phyloP scores from a whole-genome alignment of 2,797 vertebrate genomes.

The Protonibea diacanthus region DNA sequence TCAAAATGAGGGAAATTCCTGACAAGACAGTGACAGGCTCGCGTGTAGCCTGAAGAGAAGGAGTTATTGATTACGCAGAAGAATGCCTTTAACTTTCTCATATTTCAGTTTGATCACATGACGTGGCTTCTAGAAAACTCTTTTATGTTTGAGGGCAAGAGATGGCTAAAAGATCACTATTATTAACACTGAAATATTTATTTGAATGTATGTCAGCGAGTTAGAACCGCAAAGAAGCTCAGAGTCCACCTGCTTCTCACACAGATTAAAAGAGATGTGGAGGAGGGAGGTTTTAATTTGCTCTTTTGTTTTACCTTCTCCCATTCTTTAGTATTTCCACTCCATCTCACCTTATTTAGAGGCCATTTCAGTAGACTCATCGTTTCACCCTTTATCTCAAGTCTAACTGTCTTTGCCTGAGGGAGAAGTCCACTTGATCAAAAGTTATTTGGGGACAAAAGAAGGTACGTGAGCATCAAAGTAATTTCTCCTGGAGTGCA shows the following conservation, averaged over 20 bases:
- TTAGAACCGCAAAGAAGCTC: not conserved
- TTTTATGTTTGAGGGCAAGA: not conserved
- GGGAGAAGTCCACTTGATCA: conserved; percentile 28
- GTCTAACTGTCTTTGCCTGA: conserved; percentile 26
- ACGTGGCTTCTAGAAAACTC: not conserved
- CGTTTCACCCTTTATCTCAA: conserved; percentile 40
- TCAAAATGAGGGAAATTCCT: conserved; percentile 1
- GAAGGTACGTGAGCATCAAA: conserved; percentile 31
- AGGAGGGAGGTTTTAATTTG: not conserved
- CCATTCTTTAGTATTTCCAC: conserved; percentile 8
- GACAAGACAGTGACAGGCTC: not conserved
- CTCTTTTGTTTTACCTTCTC: not conserved
- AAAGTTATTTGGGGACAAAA: conserved; percentile 51
- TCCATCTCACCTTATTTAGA: conserved; percentile 24
- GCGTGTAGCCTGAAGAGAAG: not conserved
- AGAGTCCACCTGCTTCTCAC: conserved; percentile 10
- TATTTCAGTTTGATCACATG: conserved; percentile 1
- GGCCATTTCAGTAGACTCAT: conserved; percentile 6
- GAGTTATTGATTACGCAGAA: conserved; percentile 4
- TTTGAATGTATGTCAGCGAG: conserved; percentile 2
- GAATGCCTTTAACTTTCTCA: not conserved
- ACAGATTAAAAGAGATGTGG: conserved; percentile 10
- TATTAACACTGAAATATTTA: not conserved
- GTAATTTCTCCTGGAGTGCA: conserved; percentile 52
- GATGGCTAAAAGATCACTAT: not conserved